These are phyloP conservation scores for Sitophilus oryzae DNA, from an alignment of 1,140 invertebrate genomes.

Conservation along the genomic window DNA sequence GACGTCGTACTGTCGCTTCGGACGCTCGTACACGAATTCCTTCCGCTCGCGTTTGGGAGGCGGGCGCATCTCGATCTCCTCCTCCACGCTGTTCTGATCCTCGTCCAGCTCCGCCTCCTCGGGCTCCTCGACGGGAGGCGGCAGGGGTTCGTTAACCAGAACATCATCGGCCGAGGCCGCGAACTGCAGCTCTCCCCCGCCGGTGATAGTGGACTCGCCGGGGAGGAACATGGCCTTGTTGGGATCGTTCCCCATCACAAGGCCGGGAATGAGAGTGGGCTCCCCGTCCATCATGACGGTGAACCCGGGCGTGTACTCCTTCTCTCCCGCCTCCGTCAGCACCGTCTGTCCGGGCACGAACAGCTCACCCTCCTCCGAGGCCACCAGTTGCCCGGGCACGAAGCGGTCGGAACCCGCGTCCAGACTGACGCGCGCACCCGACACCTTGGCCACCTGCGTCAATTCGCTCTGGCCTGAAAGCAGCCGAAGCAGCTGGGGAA, in stretches of 20 bases:
- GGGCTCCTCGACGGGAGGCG: constrained; percentile 24
- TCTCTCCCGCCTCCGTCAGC: constrained; percentile 53
- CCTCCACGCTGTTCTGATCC: constrained; percentile 35
- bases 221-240: constrained; percentile 51
- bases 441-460: constrained; percentile 53
- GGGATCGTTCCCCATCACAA: constrained; percentile 43
- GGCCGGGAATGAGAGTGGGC: constrained; percentile 56
- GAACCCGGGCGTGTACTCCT: constrained; percentile 65
- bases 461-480: constrained; percentile 54
- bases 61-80: constrained; percentile 32
- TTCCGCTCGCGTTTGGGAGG: constrained; percentile 34
- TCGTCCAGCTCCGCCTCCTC: constrained; percentile 36
- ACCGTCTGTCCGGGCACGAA: constrained; percentile 70
- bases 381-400: constrained; percentile 58
- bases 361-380: constrained; percentile 57
- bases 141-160: constrained; percentile 16
- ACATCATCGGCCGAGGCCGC: constrained; percentile 39
- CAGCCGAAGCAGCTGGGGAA: constrained; percentile 56
- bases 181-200: constrained; percentile 48
- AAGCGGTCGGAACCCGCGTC: constrained; percentile 48
- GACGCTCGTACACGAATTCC: constrained; percentile 39
- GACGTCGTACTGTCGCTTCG: constrained; percentile 37
- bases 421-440: constrained; percentile 59
- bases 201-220: constrained; percentile 51
- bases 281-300: constrained; percentile 62